phyloP scores from a whole-genome alignment of 2,797 vertebrate species.

The Cichlasoma orientale region DNA sequence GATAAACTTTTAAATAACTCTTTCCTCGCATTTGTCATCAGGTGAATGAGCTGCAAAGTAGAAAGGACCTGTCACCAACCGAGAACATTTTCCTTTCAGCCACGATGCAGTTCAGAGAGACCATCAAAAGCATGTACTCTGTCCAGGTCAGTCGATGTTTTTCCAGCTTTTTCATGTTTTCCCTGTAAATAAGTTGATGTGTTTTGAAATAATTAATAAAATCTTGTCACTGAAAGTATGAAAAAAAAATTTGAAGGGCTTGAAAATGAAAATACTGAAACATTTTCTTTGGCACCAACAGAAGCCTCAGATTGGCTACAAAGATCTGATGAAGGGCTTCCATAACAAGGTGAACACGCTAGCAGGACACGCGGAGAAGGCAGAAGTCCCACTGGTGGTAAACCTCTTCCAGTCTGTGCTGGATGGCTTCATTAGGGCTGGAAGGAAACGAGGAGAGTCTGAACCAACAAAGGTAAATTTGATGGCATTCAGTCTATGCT shows the following conservation, averaged over 20 bases:
- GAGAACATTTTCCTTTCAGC: constrained; percentile 91
- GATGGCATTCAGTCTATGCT: neutral
- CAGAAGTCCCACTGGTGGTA: constrained; percentile 89
- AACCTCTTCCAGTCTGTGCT: constrained; percentile 96
- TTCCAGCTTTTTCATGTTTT: neutral
- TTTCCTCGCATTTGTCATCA: constrained; percentile 55
- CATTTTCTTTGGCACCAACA: constrained; percentile 37
- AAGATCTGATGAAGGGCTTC: constrained; percentile 92
- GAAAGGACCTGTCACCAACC: constrained; percentile 84
- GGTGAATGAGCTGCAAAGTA: constrained; percentile 88
- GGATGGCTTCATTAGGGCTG: constrained; percentile 90
- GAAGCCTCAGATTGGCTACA: constrained; percentile 87
- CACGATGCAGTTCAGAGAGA: constrained; percentile 91
- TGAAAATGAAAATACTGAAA: neutral
- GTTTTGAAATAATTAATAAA: neutral
- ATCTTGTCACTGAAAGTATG: neutral
- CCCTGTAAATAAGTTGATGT: neutral
- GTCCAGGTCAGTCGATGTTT: constrained; percentile 83
- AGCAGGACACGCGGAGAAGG: constrained; percentile 79
- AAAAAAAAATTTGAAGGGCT: neutral
- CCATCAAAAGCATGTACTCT: constrained; percentile 94
- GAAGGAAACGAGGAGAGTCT: constrained; percentile 83
- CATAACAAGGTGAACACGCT: constrained; percentile 85
- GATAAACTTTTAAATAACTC: neutral
- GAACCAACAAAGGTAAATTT: constrained; percentile 76